phyloP scores from a whole-genome alignment of 2,797 vertebrate species.

The Lepus oiostolus region DNA sequence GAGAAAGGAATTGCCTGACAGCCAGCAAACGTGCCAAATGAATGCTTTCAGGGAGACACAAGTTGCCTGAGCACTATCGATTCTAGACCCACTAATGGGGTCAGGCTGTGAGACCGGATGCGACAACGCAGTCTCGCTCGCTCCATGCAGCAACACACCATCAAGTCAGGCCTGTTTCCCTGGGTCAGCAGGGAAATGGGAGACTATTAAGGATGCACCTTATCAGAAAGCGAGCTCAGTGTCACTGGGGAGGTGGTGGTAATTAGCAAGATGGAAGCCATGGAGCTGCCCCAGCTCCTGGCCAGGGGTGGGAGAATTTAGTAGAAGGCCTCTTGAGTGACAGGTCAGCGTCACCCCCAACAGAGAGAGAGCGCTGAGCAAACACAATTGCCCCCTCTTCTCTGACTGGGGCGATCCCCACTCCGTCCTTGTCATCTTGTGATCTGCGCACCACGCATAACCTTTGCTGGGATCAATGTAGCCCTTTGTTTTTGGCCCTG shows the following conservation, averaged over 20 bases:
- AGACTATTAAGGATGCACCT: slow-evolving; percentile 85
- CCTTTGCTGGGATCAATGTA: background rate
- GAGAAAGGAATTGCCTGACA: slow-evolving; percentile 70
- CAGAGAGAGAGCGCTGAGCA: background rate
- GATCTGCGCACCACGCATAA: background rate
- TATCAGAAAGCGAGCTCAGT: slow-evolving; percentile 75
- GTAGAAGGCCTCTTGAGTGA: slow-evolving; percentile 32
- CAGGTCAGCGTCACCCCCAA: background rate
- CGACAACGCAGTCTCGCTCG: slow-evolving; percentile 61
- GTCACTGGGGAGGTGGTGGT: slow-evolving; percentile 66
- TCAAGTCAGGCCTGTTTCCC: slow-evolving; percentile 85
- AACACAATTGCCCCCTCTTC: background rate
- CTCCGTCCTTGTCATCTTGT: background rate
- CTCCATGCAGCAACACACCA: slow-evolving; percentile 54
- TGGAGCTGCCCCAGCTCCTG: background rate
- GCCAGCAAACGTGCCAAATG: slow-evolving; percentile 64
- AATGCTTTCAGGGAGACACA: slow-evolving; percentile 67
- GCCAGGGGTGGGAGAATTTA: slow-evolving; percentile 68
- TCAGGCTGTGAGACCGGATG: slow-evolving; percentile 65
- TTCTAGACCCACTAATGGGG: slow-evolving; percentile 74
- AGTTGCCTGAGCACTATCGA: slow-evolving; percentile 74
- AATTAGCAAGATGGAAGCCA: slow-evolving; percentile 78
- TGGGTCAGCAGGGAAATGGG: slow-evolving; percentile 86
- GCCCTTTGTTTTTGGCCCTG: background rate
- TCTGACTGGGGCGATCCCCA: background rate